phyloP scores from a whole-genome alignment of 2,797 vertebrate species.

The Microchirus variegatus region DNA sequence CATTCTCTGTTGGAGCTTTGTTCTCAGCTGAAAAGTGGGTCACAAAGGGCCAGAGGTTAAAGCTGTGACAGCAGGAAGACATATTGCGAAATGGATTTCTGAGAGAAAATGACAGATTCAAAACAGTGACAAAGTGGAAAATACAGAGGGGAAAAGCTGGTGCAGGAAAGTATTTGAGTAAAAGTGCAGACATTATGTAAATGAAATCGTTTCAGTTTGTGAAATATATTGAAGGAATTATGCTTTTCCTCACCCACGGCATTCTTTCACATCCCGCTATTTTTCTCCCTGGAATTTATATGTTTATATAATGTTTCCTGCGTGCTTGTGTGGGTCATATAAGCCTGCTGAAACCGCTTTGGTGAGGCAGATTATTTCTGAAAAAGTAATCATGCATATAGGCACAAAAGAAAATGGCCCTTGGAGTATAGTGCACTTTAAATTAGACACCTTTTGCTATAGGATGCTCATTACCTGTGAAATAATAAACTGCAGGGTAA shows the following conservation, averaged over 20 bases:
- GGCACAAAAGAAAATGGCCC: constrained; percentile 36
- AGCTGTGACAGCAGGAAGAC: constrained; percentile 10
- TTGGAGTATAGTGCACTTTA: constrained; percentile 16
- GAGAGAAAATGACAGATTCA: constrained; percentile 26
- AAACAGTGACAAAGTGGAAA: constrained; percentile 25
- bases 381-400: constrained; percentile 31
- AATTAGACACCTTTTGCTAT: constrained; percentile 41
- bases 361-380: constrained; percentile 29
- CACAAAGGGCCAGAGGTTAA: constrained; percentile 60
- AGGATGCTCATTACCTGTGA: constrained; percentile 35
- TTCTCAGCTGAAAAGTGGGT: constrained; percentile 61
- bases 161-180: constrained; percentile 7
- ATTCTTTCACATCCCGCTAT: constrained; percentile 11
- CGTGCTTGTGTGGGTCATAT: constrained; percentile 31
- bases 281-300: constrained; percentile 41
- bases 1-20: constrained; percentile 34
- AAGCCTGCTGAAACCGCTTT: constrained; percentile 30
- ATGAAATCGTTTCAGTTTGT: constrained; percentile 59
- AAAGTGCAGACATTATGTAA: constrained; percentile 54
- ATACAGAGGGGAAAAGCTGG: not conserved
- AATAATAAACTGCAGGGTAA: constrained; percentile 39
- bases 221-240: constrained; percentile 61
- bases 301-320: constrained; percentile 51
- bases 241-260: constrained; percentile 35
- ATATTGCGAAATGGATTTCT: constrained; percentile 58